These are phyloP conservation scores for Sus scrofa DNA, from an alignment of 2,113 vertebrate species.

Conservation along the genomic window T2T-Sscrofa CM000828.6:74103501-74104000, in stretches of 20 bases:
- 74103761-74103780: not conserved
- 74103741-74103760: not conserved
- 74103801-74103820: not conserved
- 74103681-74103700: too few species aligned
- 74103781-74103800: not conserved
- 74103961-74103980: fast-evolving
- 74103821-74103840: not conserved
- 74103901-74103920: not conserved
- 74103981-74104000: fast-evolving
- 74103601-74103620: not conserved
- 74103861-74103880: too few species aligned
- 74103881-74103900: fast-evolving
- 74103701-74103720: not conserved
- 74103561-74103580: fast-evolving
- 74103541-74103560: too few species aligned
- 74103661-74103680: fast-evolving
- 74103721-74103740: not conserved
- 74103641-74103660: not conserved
- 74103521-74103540: too few species aligned
- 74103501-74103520: too few species aligned
- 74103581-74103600: too few species aligned
- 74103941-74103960: not conserved
- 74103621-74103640: fast-evolving
- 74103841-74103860: not conserved
- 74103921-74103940: not conserved